phyloP scores from a whole-genome alignment of 2,113 vertebrate genomes.

The Platysternon megacephalum region DNA sequence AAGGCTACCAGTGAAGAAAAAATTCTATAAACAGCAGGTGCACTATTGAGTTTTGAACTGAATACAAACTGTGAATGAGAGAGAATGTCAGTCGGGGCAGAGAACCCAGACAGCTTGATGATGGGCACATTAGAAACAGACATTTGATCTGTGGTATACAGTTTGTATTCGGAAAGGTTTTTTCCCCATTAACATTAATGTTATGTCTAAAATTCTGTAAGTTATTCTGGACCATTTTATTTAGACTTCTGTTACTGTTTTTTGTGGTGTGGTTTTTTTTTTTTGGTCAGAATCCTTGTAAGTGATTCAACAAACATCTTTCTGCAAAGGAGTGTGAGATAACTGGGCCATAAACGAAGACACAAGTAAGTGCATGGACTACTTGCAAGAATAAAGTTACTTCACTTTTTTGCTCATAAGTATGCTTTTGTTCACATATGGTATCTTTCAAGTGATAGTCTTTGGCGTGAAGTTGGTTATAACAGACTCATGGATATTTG shows the following conservation, averaged over 20 bases:
- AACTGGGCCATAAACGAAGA: not conserved
- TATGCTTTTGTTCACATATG: not conserved
- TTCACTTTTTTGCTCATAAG: not conserved
- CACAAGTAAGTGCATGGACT: not conserved
- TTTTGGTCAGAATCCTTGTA: not conserved
- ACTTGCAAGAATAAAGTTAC: not conserved
- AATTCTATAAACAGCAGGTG: not conserved
- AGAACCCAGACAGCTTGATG: rapidly evolving
- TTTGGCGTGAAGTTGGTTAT: not conserved
- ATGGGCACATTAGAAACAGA: not conserved
- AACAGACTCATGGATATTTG: not conserved
- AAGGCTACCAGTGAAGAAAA: not conserved
- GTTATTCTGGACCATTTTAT: not conserved
- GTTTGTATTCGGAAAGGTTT: not conserved
- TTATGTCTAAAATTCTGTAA: not conserved
- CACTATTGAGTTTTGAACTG: not conserved
- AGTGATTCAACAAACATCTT: not conserved
- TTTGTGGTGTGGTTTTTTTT: not conserved
- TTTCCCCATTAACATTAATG: not conserved
- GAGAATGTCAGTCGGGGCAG: rapidly evolving
- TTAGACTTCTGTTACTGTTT: not conserved
- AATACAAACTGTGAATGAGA: not conserved
- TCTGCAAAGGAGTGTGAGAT: not conserved
- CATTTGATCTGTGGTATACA: not conserved
- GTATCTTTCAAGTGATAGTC: not conserved